phyloP scores from a whole-genome alignment of 2,888 invertebrate genomes.

The Ypsolopha sequella region DNA sequence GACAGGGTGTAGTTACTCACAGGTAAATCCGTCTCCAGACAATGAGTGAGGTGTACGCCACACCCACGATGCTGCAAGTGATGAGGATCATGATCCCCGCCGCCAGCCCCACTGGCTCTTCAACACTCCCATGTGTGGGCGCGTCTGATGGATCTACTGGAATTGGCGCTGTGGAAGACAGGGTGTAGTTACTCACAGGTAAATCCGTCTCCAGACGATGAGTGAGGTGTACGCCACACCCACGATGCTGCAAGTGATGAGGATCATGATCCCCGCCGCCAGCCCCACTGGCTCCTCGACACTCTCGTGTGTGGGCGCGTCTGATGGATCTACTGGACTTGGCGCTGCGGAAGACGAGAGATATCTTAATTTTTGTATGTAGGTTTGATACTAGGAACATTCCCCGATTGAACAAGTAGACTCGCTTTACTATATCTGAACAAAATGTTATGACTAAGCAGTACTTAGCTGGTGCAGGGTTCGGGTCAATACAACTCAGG shows the following conservation, averaged over 20 bases:
- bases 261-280: slow-evolving; percentile 56
- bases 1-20: slow-evolving; percentile 34
- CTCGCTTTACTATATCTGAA: no score
- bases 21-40: slow-evolving; percentile 58
- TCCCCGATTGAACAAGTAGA: no score
- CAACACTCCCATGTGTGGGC: no score
- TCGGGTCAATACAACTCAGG: no score
- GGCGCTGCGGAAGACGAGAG: neutral
- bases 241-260: slow-evolving; percentile 50
- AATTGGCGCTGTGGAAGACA: no score
- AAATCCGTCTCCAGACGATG: slow-evolving; percentile 55
- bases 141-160: no score
- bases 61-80: slow-evolving; percentile 47
- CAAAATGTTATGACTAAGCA: no score
- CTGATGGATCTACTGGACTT: no score
- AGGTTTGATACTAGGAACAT: no score
- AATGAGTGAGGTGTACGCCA: slow-evolving; percentile 51
- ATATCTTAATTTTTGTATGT: neutral
- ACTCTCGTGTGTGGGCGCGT: no score
- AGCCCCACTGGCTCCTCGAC: slow-evolving; percentile 33
- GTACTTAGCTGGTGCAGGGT: no score
- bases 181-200: slow-evolving; percentile 41
- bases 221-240: slow-evolving; percentile 49
- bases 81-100: slow-evolving; percentile 57
- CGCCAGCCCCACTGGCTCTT: slow-evolving; percentile 41